Evolutionary conservation across 2,888 invertebrate genomes (phyloP).

Genomic region (Trimorus sp.): DNA sequence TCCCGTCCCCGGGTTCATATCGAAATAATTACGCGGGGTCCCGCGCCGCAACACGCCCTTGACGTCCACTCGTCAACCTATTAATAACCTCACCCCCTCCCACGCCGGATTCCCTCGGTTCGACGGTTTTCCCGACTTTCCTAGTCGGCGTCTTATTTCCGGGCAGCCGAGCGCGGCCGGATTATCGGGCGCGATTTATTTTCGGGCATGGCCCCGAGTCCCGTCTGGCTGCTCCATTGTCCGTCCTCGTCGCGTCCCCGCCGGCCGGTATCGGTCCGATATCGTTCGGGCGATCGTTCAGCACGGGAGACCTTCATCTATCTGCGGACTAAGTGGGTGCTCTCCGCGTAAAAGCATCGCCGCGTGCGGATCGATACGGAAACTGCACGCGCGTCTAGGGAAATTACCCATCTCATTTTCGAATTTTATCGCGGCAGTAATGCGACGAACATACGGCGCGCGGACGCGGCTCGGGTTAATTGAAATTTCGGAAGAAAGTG

Average conservation of each 20-base stretch:
- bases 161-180: constrained; percentile 34
- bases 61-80: constrained; percentile 58
- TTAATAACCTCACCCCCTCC: constrained; percentile 47
- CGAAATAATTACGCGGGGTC: constrained; percentile 51
- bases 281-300: constrained; percentile 54
- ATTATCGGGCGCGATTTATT: constrained; percentile 64
- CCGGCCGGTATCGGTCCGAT: constrained; percentile 50
- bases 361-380: constrained; percentile 60
- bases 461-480: background rate
- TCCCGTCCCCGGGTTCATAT: constrained; percentile 42
- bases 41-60: constrained; percentile 48
- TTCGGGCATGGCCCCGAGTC: constrained; percentile 42
- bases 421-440: constrained; percentile 41
- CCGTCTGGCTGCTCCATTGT: constrained; percentile 30
- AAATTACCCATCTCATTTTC: constrained; percentile 55
- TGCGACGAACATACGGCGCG: constrained; percentile 11
- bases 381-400: constrained; percentile 60
- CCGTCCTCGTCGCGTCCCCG: constrained; percentile 26
- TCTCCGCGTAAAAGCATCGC: constrained; percentile 64
- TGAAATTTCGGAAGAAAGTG: background rate
- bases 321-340: constrained; percentile 64
- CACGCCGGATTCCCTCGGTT: constrained; percentile 37
- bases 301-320: constrained; percentile 64
- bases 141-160: constrained; percentile 50
- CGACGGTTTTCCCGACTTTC: constrained; percentile 33